Base-by-base conservation (phyloP, 2,888 invertebrate species). In the Alentia gelatinosa region DNA sequence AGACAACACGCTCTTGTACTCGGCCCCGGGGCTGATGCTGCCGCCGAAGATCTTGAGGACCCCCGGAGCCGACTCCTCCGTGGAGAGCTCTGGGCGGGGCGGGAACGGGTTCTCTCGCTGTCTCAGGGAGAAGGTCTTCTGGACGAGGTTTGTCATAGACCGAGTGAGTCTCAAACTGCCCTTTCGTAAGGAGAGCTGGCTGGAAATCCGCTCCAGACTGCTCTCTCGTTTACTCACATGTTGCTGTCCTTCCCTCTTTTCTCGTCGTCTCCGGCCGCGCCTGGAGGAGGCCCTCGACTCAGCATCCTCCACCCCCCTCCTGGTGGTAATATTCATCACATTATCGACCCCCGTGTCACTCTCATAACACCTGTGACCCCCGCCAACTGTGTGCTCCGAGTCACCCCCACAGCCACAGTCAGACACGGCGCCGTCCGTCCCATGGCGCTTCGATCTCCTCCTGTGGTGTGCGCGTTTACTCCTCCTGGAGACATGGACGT, bases 1-100 rank as follows among this genome's bases (percentile, higher is more conserved):
- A 7, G 95, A 95, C 30, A 95, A 91, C 15, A 95, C 95, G 91
- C 95, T 95, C 93, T 95, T 95, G 92, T 95, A 95, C 86, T 94
- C 93, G 9, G 94, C 94, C 15, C 95, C 95, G 5, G 94, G 94
- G 75, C 94, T 90, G 40, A 95, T 93, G 19, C 94, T 94, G 83
- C 94, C 94, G 19, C 95, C 95, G 91, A 94, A 95, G 74, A 95
- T 93, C 92, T 94, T 94, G 35, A 95, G 91, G 1, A 95, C 94
- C 0, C 95, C 95, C 0, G 95, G 95, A n/a, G 94, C 93, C 56
- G 93, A 92, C 39, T 94, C 93, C 91, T 95, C 95, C 7, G 94
- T 94, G 9, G 95, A 95, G 9, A 95, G 91, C 91, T 95, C 95
- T 7, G 75, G 33, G 39, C 30, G 83, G 47, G 68, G 68, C 9